Evolutionary conservation across 2,797 vertebrate genomes (phyloP), one percentile per base, ranked within the genome.

Genomic region (Vireo griseus): DNA sequence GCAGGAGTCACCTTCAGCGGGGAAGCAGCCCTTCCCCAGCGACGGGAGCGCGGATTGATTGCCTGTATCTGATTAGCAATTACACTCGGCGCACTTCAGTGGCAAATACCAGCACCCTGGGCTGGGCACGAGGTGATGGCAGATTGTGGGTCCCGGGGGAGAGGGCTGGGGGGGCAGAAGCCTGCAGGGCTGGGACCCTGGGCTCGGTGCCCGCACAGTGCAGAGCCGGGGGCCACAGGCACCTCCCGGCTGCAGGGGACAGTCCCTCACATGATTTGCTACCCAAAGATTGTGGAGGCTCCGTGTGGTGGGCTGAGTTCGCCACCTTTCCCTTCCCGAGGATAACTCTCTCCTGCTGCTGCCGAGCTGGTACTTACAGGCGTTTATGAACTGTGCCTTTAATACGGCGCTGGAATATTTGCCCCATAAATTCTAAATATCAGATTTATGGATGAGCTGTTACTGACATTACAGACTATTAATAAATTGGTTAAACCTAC

Each of bases 1-100:
- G 65, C 93, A 96, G 94, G 97, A 98, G 97, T 98, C 97, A 97
- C 97, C 98, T 98, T 98, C 97, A 96, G 94, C 87, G 19, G 73
- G 80, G 84, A 88, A 65, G 69, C 65, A 31, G 89, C 94, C 92
- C 85, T 83, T 63, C 94, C 88, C 76, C 22, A 42, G 55, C 4
- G 29, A 40, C 31, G 31, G 69, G 69, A n/a, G 37, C 69, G 17
- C 11, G 66, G 28, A 78, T 77, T 98, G 97, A 98, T 97, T 97
- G 96, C 97, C 88, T 91, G 81, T 16, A 33, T 77, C 96, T 97
- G 96, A 98, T 98, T 97, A 98, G 97, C 96, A 97, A 98, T 97
- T 97, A 96, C 61, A 71, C 9, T 81, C 54, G 22, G 82, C 28
- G n/a, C 82, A 12, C 74, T 91, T 58, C 77, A 42, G 85, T 31